phyloP scores from a whole-genome alignment of 2,113 vertebrate species.

The Bubo blakistoni region DNA sequence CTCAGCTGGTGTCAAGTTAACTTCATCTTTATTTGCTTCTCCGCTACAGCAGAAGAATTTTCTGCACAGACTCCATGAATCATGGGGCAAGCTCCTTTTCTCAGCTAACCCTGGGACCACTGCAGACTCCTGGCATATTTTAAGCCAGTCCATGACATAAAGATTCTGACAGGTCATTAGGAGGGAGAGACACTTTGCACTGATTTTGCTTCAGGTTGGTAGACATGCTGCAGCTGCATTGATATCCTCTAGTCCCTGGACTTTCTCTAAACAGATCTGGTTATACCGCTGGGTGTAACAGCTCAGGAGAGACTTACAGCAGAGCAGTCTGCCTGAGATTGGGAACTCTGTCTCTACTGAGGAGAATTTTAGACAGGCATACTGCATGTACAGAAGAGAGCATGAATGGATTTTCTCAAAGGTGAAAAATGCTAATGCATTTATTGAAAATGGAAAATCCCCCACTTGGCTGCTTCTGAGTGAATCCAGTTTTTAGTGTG shows the following conservation, averaged over 20 bases:
- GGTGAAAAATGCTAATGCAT: not conserved
- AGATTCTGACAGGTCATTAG: not conserved
- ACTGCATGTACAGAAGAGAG: not conserved
- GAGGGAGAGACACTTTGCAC: not conserved
- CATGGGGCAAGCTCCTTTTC: not conserved
- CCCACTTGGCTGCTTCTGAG: not conserved
- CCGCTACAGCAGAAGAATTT: not conserved
- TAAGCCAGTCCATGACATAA: not conserved
- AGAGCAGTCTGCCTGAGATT: not conserved
- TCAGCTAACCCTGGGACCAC: not conserved
- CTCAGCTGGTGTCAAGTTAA: not conserved
- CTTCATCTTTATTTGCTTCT: not conserved
- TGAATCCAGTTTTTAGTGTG: not conserved
- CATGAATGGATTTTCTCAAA: not conserved
- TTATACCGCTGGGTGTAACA: not conserved
- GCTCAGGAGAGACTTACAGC: not conserved
- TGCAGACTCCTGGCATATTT: not conserved
- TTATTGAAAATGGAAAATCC: not conserved
- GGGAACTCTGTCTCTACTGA: not conserved
- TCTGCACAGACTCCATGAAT: not conserved
- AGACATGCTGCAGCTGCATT: not conserved
- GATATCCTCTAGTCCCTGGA: not conserved
- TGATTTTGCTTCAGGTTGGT: not conserved
- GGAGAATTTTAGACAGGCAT: not conserved
- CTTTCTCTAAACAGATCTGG: not conserved